Conservation (phyloP, 2,888 invertebrate genomes). For the Campopleginae sp. region DNA sequence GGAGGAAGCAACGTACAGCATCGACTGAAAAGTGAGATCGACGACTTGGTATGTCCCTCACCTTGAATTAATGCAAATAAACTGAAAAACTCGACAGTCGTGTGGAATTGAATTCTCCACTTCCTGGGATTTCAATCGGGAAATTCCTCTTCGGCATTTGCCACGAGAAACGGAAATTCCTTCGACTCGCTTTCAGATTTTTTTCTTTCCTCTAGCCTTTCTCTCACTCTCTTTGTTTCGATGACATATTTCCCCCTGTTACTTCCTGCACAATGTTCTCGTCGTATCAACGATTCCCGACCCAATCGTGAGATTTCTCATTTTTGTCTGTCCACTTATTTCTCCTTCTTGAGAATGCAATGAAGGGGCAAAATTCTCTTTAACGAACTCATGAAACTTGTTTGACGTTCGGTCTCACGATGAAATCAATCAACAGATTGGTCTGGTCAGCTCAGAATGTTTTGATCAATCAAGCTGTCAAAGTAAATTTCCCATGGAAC, state of each 20-base stretch:
- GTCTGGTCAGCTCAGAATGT: background rate
- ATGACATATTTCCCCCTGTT: background rate
- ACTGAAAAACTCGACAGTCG: slow-evolving; percentile 5
- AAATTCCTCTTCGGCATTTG: slow-evolving; percentile 64
- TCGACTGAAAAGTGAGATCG: background rate
- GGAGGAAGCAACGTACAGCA: background rate
- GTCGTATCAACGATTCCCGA: background rate
- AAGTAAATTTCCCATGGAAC: background rate
- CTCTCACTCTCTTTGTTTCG: slow-evolving; percentile 1
- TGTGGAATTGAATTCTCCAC: slow-evolving; percentile 62
- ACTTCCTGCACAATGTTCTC: background rate
- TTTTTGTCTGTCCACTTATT: background rate
- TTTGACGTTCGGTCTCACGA: background rate
- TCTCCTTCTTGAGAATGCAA: background rate
- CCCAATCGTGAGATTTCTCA: background rate
- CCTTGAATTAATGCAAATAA: background rate
- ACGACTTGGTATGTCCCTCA: background rate
- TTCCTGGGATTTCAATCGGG: slow-evolving; percentile 70
- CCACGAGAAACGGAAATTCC: slow-evolving; percentile 60
- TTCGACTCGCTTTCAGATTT: slow-evolving; percentile 3
- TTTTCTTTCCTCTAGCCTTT: background rate
- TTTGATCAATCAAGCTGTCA: background rate
- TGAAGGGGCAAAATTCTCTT: background rate
- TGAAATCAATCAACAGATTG: slow-evolving; percentile 23
- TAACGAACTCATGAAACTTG: background rate